Conservation (phyloP, 1,140 invertebrate genomes). For the Zaprionus gabonicus region DNA sequence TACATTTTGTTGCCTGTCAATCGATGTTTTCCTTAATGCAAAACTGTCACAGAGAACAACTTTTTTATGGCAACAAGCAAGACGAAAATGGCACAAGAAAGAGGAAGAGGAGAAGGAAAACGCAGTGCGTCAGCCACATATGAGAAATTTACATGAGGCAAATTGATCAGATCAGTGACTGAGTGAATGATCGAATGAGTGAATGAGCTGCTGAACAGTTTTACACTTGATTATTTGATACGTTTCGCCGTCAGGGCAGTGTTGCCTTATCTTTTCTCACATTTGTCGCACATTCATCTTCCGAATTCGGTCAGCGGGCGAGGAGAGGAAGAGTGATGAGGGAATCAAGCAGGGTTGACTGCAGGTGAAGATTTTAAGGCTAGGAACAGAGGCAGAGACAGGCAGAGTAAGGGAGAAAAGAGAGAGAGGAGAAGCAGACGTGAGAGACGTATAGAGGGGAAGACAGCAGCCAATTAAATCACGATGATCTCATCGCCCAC, state of each 20-base stretch:
- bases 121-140: constrained; percentile 41
- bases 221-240: constrained; percentile 49
- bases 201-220: constrained; percentile 18
- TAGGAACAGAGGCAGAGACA: neutral
- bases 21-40: constrained; percentile 57
- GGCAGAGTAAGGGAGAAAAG: neutral
- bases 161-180: constrained; percentile 35
- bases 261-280: constrained; percentile 47
- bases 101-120: neutral
- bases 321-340: constrained; percentile 49
- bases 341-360: neutral
- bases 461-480: constrained; percentile 70
- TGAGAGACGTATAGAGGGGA: neutral
- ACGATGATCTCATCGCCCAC: constrained; percentile 78
- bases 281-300: constrained; percentile 77
- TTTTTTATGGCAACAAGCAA: constrained; percentile 9
- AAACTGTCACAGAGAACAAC: constrained; percentile 42
- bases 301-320: constrained; percentile 73
- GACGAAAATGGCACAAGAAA: constrained; percentile 28
- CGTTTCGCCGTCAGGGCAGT: constrained; percentile 34
- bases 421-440: neutral
- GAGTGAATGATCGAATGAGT: neutral
- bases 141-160: constrained; percentile 57
- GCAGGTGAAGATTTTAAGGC: neutral
- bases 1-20: constrained; percentile 61